phyloP scores from a whole-genome alignment of 1,140 invertebrate species.

The Sitobion miscanthi region DNA sequence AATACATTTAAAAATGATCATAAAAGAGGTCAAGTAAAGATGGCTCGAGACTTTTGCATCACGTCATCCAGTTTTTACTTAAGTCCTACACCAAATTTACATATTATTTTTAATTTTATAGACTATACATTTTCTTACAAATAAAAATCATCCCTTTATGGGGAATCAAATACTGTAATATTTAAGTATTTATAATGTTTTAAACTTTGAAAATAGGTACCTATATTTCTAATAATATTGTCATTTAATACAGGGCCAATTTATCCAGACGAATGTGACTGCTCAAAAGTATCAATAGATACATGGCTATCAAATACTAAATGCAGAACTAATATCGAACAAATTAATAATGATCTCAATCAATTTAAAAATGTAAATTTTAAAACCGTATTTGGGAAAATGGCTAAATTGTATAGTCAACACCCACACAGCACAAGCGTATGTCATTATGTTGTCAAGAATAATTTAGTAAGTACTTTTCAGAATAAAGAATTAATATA shows the following conservation, averaged over 20 bases:
- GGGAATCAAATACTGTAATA: background rate
- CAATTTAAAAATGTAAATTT: constrained; percentile 78
- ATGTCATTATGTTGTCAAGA: constrained; percentile 88
- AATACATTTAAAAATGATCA: too few species aligned
- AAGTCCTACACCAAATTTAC: background rate
- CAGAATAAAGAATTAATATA: background rate
- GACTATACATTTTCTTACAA: background rate
- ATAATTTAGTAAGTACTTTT: constrained; percentile 72
- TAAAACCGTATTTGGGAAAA: constrained; percentile 70
- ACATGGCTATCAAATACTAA: constrained; percentile 74
- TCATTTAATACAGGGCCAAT: constrained; percentile 67
- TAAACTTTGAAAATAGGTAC: background rate
- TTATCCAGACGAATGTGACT: constrained; percentile 85
- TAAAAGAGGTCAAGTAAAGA: background rate
- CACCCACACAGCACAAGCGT: constrained; percentile 74
- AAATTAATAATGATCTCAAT: constrained; percentile 79
- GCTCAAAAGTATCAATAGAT: constrained; percentile 71
- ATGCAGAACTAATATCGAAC: constrained; percentile 72
- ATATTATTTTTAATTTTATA: background rate
- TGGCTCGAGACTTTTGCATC: background rate
- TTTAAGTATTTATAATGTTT: background rate
- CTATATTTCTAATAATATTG: background rate
- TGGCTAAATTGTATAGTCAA: constrained; percentile 73
- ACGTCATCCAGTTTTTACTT: too few species aligned
- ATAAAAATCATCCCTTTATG: background rate